These are phyloP conservation scores for Auanema freiburgensis DNA, from an alignment of 2,888 invertebrate genomes.

Conservation along the genomic window DNA sequence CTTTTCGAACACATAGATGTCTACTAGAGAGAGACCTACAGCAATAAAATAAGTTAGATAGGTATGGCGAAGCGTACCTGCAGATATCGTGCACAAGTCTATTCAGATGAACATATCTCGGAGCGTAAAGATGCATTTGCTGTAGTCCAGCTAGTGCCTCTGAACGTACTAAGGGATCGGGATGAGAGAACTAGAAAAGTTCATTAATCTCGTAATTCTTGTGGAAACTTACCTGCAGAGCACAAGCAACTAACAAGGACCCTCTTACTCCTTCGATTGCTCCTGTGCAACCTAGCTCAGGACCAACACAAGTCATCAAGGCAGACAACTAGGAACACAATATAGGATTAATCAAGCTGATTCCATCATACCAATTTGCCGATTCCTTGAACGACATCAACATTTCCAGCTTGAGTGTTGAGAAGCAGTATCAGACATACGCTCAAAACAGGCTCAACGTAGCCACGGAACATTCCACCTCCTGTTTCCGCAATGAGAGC, in stretches of 20 bases:
- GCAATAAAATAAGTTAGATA: no score
- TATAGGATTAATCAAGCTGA: not conserved
- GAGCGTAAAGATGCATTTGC: slow-evolving; percentile 95
- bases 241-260: slow-evolving; percentile 88
- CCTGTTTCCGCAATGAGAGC: slow-evolving; percentile 94
- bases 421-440: slow-evolving; percentile 79
- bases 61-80: no score
- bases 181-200: slow-evolving; percentile 68
- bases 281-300: slow-evolving; percentile 76
- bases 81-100: slow-evolving; percentile 68
- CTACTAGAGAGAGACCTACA: slow-evolving; percentile 78
- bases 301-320: slow-evolving; percentile 94
- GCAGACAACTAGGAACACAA: slow-evolving; percentile 84
- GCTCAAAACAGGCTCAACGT: slow-evolving; percentile 89
- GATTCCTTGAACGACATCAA: slow-evolving; percentile 57
- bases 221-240: slow-evolving; percentile 72
- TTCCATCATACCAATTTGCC: slow-evolving; percentile 54
- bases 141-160: slow-evolving; percentile 95
- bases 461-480: slow-evolving; percentile 94
- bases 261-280: slow-evolving; percentile 78
- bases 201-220: not conserved
- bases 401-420: slow-evolving; percentile 42
- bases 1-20: slow-evolving; percentile 86
- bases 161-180: slow-evolving; percentile 84
- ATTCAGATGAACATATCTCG: slow-evolving; percentile 87